A percentile compares a stretch with the other conserved stretches of the same genome.
Evolutionary conservation across 2,113 vertebrate genomes (phyloP).

Genomic region (Chamaea fasciata): DNA sequence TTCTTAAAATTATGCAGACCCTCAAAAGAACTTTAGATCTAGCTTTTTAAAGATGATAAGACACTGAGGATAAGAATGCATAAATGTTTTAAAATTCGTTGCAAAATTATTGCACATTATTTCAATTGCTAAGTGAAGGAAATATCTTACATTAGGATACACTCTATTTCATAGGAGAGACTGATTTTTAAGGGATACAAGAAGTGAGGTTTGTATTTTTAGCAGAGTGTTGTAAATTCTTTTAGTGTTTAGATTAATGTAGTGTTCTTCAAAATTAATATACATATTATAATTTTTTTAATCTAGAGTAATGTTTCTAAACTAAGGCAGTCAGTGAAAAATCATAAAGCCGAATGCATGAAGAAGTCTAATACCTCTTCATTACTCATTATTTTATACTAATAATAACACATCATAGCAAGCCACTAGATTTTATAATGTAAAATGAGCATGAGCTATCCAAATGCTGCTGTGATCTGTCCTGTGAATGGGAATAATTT

Average conservation of each 20-base stretch:
- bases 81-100: neutral
- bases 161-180: neutral
- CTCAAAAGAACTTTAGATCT: neutral
- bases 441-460: neutral
- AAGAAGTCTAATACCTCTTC: neutral
- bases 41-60: neutral
- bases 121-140: neutral
- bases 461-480: neutral
- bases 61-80: neutral
- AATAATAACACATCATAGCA: neutral
- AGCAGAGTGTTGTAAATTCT: neutral
- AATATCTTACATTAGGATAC: neutral
- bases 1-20: neutral
- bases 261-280: neutral
- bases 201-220: neutral
- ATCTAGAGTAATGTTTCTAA: neutral
- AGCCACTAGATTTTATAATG: neutral
- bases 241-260: neutral
- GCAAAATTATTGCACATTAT: neutral
- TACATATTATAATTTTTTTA: neutral
- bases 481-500: neutral
- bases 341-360: accelerated
- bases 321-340: neutral
- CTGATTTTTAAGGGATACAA: neutral
- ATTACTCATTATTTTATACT: neutral